phyloP scores from a whole-genome alignment of 2,113 vertebrate species.

The Ophthalmotilapia sp. region DNA sequence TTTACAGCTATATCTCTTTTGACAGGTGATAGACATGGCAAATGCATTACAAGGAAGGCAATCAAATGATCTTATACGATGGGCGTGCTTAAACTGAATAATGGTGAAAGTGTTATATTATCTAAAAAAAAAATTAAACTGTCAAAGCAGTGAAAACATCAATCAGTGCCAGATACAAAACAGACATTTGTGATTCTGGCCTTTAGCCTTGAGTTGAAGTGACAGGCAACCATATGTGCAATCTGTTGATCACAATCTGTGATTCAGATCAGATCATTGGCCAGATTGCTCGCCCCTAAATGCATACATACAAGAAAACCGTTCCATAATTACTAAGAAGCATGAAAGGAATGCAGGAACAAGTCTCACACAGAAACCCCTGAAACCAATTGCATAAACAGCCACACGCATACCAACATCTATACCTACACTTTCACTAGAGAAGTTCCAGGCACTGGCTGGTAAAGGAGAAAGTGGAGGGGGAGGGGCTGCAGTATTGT shows the following conservation, averaged over 20 bases:
- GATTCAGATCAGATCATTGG: neutral
- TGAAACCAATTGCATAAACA: conserved; percentile 22
- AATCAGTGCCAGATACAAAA: neutral
- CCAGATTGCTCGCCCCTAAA: neutral
- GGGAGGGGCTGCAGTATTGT: conserved; percentile 33
- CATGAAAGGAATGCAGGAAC: neutral
- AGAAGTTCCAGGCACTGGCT: conserved; percentile 39
- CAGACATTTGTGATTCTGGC: neutral
- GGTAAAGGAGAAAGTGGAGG: conserved; percentile 30
- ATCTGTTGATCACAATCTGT: neutral
- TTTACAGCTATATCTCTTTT: neutral
- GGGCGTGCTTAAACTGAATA: neutral
- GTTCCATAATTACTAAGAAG: neutral
- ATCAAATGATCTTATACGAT: neutral
- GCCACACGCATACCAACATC: neutral
- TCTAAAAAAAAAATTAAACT: neutral
- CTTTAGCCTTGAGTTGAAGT: neutral
- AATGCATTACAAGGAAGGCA: neutral
- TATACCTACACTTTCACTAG: neutral
- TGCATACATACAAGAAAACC: neutral
- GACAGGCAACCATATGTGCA: neutral
- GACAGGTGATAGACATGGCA: conserved; percentile 1
- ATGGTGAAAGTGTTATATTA: neutral
- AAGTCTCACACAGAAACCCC: neutral
- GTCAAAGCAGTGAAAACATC: neutral